phyloP scores from a whole-genome alignment of 2,113 vertebrate genomes.

The Ctenomys sociabilis region DNA sequence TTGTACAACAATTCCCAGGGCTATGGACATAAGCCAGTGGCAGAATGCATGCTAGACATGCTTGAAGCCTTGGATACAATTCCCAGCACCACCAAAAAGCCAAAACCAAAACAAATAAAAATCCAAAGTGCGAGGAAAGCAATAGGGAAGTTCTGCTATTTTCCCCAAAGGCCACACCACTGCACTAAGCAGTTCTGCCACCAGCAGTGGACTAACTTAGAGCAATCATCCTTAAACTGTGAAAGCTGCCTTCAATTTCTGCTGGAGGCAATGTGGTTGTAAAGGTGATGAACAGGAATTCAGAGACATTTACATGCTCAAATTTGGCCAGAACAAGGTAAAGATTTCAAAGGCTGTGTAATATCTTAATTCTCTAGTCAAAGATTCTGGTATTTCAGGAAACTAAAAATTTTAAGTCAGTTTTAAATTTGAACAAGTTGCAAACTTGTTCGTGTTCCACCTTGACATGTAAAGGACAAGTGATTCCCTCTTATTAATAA shows the following conservation, averaged over 20 bases:
- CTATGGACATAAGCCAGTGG: neutral
- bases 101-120: neutral
- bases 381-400: constrained; percentile 50
- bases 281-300: neutral
- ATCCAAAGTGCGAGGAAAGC: constrained; percentile 9
- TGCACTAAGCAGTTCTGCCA: neutral
- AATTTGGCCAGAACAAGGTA: neutral
- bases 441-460: neutral
- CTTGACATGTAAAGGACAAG: neutral
- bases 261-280: neutral
- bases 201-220: neutral
- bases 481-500: neutral
- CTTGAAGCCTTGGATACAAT: neutral
- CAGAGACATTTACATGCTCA: neutral
- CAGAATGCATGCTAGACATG: neutral
- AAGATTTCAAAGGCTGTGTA: constrained; percentile 36
- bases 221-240: neutral
- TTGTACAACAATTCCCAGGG: neutral
- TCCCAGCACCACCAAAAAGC: neutral
- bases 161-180: neutral
- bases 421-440: neutral
- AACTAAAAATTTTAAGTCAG: neutral
- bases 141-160: neutral
- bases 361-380: constrained; percentile 51
- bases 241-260: constrained; percentile 7